Evolutionary conservation across 2,113 vertebrate genomes (phyloP), one percentile per base, ranked within the genome.

Genomic region (Helogale parvula): DNA sequence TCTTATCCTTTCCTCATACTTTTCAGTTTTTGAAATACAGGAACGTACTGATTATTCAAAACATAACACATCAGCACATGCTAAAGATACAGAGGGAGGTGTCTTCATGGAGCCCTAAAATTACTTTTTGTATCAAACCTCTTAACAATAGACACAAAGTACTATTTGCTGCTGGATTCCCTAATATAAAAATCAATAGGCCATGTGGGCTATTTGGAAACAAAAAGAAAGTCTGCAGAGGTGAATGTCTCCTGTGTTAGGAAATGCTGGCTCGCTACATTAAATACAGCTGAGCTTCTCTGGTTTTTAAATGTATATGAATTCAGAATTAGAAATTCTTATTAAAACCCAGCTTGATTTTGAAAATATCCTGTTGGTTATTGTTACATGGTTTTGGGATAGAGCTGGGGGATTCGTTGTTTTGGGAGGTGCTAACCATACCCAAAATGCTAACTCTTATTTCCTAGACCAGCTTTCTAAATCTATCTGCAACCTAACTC

Each of bases 271-370:
- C 38, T 69, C 47, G 54, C 65, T 57, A 50, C 19, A 76, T 35
- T 31, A 84, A 96, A 89, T 23, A 76, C 0, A 50, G 33, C 31
- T 81, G 33, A 54, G 6, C 0, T 83, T 63, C 50, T 94, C 35
- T 35, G 14, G 33, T 31, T 89, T 97, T 66, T 38, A 77, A 96
- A 82, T 17, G n/a, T 90, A 66, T 33, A 50, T 95, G 15, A 95
- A 85, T 69, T 93, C n/a, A 47, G 31, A 33, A 57, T 81, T 68
- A 74, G 19, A 86, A 35, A 87, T 71, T 54, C 31, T 93, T 88
- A 79, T 16, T 93, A 80, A 93, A 90, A 95, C 69, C 29, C 19
- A 45, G n/a, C 50, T 72, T 72, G 25, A 68, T 76, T 96, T 66
- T 88, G 29, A 65, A 90, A 92, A 52, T 71, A 79, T 10, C 83